A percentile compares a stretch with the other conserved stretches of the same genome.
These are phyloP conservation scores for Cerastis leucographa DNA, from an alignment of 2,888 invertebrate species.

Conservation along the genomic window DNA sequence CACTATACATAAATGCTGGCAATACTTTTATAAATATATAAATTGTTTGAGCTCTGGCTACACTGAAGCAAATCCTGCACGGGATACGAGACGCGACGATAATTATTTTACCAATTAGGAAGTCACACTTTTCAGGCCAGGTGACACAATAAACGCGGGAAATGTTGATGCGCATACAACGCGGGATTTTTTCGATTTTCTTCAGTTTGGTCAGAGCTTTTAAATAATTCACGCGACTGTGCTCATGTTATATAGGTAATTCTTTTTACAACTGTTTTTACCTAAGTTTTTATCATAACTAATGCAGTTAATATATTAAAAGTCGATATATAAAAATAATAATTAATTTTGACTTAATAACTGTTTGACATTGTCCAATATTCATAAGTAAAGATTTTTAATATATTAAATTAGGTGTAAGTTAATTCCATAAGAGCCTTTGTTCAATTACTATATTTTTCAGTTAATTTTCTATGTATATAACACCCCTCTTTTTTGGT, in stretches of 20 bases:
- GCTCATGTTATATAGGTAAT: conserved; percentile 20
- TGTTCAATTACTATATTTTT: conserved; percentile 36
- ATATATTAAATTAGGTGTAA: conserved; percentile 37
- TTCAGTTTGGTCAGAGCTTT: neutral
- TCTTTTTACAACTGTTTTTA: neutral
- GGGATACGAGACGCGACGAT: neutral
- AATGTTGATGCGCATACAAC: neutral
- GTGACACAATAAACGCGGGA: neutral
- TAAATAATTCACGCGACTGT: neutral
- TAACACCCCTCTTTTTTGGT: no score
- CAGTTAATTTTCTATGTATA: conserved; percentile 4
- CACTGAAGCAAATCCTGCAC: neutral
- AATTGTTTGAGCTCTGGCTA: neutral
- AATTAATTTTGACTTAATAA: neutral
- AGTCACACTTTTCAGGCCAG: neutral
- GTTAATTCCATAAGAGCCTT: conserved; percentile 12
- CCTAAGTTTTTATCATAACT: neutral
- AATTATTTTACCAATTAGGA: neutral
- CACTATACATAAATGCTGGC: neutral
- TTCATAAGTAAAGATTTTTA: conserved; percentile 16
- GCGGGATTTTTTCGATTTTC: neutral
- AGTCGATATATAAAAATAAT: conserved; percentile 1
- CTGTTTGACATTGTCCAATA: neutral
- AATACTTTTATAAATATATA: conserved; percentile 13
- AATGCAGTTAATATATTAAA: conserved; percentile 13